Evolutionary conservation across 2,888 invertebrate genomes (phyloP).

Genomic region (Perithous albicinctus): DNA sequence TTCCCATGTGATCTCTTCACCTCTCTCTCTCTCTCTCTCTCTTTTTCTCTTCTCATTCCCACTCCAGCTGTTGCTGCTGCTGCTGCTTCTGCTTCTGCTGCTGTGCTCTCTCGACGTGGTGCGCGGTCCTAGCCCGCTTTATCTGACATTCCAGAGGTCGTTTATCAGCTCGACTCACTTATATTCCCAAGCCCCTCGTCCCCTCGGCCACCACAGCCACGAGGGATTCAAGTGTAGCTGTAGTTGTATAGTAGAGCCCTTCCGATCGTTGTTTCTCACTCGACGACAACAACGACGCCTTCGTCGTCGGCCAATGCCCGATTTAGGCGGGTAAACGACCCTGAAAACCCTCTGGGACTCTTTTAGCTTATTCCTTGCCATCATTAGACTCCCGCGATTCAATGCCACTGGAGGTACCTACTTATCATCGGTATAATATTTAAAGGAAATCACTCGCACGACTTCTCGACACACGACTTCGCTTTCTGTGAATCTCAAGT

Average conservation of each 20-base stretch:
- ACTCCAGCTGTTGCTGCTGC: constrained; percentile 61
- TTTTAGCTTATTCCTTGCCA: constrained; percentile 39
- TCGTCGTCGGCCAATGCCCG: constrained; percentile 51
- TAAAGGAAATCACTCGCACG: not conserved
- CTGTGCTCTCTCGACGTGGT: constrained; percentile 70
- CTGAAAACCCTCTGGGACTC: constrained; percentile 30
- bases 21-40: constrained; percentile 55
- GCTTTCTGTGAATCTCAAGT: not conserved
- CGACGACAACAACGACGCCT: constrained; percentile 18
- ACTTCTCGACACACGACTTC: not conserved
- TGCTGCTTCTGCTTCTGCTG: constrained; percentile 64
- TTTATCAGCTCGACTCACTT: constrained; percentile 79
- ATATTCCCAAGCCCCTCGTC: constrained; percentile 72
- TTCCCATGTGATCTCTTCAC: constrained; percentile 44
- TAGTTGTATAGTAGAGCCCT: constrained; percentile 36
- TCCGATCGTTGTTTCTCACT: constrained; percentile 51
- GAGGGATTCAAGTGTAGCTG: constrained; percentile 44
- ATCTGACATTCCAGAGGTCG: constrained; percentile 82
- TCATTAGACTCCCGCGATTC: constrained; percentile 21
- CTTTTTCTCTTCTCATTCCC: constrained; percentile 56
- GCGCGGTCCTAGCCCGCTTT: constrained; percentile 77
- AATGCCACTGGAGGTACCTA: constrained; percentile 11
- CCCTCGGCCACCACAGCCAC: constrained; percentile 34
- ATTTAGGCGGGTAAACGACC: constrained; percentile 61
- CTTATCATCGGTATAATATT: constrained; percentile 12